These are phyloP conservation scores for Oncorhynchus nerka DNA, from an alignment of 2,113 vertebrate genomes.

Conservation along the genomic window DNA sequence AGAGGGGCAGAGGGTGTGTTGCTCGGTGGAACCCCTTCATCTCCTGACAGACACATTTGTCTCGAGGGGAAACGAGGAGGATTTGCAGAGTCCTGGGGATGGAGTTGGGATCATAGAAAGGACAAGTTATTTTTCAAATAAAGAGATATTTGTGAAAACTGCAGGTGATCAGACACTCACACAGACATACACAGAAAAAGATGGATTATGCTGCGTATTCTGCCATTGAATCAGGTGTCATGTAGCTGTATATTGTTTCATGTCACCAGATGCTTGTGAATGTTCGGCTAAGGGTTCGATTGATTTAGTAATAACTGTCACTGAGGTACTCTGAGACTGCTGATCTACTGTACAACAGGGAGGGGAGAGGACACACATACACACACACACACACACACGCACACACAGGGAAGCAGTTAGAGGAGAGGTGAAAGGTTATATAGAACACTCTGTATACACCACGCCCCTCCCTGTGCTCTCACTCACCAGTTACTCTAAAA, in stretches of 20 bases:
- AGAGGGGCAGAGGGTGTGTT: constrained; percentile 12
- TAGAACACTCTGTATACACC: not conserved
- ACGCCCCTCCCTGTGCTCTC: not conserved
- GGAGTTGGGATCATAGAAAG: not conserved
- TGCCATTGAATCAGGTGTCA: constrained; percentile 28
- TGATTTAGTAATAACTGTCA: constrained; percentile 51
- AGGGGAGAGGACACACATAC: not conserved
- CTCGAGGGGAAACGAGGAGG: not conserved
- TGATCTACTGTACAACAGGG: constrained; percentile 13
- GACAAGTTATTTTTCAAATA: not conserved
- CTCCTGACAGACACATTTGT: constrained; percentile 28
- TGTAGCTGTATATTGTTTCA: constrained; percentile 44
- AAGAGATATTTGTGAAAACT: not conserved
- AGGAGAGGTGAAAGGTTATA: not conserved
- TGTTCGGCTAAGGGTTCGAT: constrained; percentile 33
- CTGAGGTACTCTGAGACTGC: constrained; percentile 14
- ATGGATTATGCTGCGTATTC: constrained; percentile 29
- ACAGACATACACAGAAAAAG: constrained; percentile 3
- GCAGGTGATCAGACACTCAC: constrained; percentile 14
- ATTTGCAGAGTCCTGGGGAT: not conserved
- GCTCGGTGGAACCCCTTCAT: constrained; percentile 13
- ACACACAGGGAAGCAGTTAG: not conserved
- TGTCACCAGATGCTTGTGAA: constrained; percentile 44
- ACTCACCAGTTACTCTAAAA: not conserved
- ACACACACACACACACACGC: not conserved